A percentile compares a stretch with the other conserved stretches of the same genome.
Evolutionary conservation across 2,888 invertebrate species (phyloP).

Genomic region (Heliconius hortense): DNA sequence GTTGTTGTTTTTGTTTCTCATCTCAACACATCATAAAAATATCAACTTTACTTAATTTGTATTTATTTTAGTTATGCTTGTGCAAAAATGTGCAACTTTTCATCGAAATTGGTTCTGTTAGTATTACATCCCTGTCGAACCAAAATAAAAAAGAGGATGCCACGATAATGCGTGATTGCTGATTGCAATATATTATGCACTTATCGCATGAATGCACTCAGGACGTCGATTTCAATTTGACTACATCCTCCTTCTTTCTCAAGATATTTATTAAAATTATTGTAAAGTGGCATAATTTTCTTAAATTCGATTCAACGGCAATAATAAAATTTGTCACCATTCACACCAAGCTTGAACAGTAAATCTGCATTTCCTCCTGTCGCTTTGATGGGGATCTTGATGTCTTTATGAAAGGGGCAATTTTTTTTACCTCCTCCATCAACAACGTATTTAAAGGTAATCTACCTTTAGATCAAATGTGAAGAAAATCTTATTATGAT

Average conservation of each 20-base stretch:
- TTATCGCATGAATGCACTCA: conserved; percentile 66
- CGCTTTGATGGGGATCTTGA: conserved; percentile 4
- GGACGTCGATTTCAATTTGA: conserved; percentile 78
- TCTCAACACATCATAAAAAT: too few relatives aligned
- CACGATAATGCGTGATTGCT: conserved; percentile 67
- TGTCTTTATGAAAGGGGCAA: neutral
- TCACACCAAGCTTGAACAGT: conserved; percentile 29
- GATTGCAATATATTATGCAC: conserved; percentile 73
- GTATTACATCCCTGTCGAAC: conserved; percentile 51
- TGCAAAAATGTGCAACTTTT: too few relatives aligned
- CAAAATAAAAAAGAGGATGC: conserved; percentile 65
- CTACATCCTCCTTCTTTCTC: conserved; percentile 77
- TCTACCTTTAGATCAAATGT: neutral
- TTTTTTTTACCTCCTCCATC: neutral
- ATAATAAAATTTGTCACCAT: conserved; percentile 36
- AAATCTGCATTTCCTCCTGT: conserved; percentile 30
- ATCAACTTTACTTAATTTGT: too few relatives aligned
- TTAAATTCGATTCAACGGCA: conserved; percentile 45
- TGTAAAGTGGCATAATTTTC: conserved; percentile 52
- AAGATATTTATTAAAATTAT: conserved; percentile 61
- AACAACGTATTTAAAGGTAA: neutral
- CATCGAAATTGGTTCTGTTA: neutral
- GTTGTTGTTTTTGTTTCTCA: too few relatives aligned
- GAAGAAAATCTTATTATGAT: neutral
- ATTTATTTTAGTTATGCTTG: too few relatives aligned